Percentiles rank a stretch among this genome's conserved stretches.
Conservation (phyloP, 1,140 invertebrate genomes). For the Pogonognathellus flavescens region DNA sequence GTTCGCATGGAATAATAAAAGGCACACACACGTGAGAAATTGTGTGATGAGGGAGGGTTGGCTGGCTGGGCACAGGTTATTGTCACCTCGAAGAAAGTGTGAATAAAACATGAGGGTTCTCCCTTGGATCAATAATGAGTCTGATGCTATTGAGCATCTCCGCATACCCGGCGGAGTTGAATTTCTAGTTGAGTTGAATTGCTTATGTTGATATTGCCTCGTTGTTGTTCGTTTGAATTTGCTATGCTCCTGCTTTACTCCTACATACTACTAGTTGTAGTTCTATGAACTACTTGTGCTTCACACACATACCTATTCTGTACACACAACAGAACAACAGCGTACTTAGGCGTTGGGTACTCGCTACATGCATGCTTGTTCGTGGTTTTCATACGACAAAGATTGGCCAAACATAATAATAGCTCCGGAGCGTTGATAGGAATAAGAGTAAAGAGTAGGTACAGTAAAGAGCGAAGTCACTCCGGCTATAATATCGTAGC, state of each 20-base stretch:
- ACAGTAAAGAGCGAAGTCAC: constrained; percentile 15
- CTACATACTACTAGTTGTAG: background rate
- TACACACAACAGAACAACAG: too few species aligned
- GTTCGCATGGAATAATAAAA: constrained; percentile 55
- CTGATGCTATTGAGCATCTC: constrained; percentile 48
- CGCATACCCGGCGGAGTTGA: constrained; percentile 48
- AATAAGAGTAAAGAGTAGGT: constrained; percentile 21
- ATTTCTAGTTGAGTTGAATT: constrained; percentile 47
- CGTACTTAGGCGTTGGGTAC: too few species aligned
- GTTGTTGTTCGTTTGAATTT: background rate
- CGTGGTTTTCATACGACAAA: constrained; percentile 20
- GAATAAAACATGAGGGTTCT: constrained; percentile 60
- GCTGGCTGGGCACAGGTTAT: constrained; percentile 55
- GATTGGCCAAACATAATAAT: constrained; percentile 32
- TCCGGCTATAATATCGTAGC: background rate
- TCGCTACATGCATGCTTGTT: background rate
- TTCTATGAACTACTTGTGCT: too few species aligned
- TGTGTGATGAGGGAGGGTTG: constrained; percentile 46
- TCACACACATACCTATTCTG: too few species aligned
- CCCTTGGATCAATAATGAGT: constrained; percentile 60
- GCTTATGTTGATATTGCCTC: constrained; percentile 33
- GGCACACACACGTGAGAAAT: constrained; percentile 49
- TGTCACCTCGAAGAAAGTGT: constrained; percentile 59
- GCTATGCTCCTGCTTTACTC: background rate
- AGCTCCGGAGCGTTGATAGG: background rate